Evolutionary conservation across 2,113 vertebrate species (phyloP).

Genomic region (Chaetops frenatus): DNA sequence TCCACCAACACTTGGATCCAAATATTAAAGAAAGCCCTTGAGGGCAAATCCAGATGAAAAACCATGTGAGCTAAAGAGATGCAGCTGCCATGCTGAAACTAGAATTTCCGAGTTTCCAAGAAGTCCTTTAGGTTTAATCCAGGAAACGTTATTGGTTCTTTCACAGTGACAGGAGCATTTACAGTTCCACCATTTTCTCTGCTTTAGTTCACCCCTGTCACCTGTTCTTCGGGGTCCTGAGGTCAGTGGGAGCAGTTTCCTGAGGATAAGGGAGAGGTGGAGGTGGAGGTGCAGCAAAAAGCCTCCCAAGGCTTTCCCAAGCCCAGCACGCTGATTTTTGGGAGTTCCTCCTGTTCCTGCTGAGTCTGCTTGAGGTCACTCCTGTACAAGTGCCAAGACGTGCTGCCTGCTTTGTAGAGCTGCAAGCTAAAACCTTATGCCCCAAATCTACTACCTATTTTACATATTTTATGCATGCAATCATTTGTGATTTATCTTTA

Average conservation of each 20-base stretch:
- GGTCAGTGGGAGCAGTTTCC: neutral
- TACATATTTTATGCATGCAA: neutral
- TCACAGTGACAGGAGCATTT: neutral
- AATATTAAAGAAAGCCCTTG: neutral
- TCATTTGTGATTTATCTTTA: neutral
- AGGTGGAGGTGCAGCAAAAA: neutral
- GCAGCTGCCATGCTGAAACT: neutral
- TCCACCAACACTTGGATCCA: neutral
- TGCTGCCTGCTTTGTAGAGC: neutral
- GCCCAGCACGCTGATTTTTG: accelerated
- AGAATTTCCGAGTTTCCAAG: neutral
- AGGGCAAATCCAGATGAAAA: neutral
- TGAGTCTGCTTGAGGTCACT: neutral
- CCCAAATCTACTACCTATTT: neutral
- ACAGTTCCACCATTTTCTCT: neutral
- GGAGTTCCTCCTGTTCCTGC: neutral
- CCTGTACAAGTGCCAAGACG: accelerated
- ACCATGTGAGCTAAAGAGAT: neutral
- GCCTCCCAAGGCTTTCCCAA: neutral
- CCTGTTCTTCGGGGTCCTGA: neutral
- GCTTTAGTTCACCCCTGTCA: neutral
- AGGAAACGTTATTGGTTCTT: neutral
- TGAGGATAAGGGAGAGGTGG: neutral
- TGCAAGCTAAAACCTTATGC: neutral
- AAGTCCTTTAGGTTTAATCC: neutral